phyloP scores from a whole-genome alignment of 1,140 invertebrate species.

The Choristoneura fumiferana region DNA sequence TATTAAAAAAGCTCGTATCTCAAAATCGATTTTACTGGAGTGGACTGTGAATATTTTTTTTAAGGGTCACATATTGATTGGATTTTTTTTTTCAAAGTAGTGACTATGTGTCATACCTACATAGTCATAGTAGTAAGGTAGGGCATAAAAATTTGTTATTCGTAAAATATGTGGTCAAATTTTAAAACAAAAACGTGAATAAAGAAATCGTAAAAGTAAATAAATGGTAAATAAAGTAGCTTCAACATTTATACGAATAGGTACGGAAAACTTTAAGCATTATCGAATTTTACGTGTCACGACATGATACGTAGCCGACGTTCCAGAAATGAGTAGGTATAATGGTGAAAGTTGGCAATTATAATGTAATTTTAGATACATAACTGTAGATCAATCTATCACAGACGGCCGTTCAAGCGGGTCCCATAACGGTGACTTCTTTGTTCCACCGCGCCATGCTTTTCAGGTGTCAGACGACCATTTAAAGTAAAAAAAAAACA shows the following conservation, averaged over 20 bases:
- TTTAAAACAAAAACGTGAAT: too few relatives aligned
- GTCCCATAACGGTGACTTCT: constrained; percentile 39
- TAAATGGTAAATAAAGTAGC: neutral
- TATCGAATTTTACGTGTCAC: neutral
- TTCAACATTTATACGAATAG: neutral
- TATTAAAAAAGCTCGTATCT: too few relatives aligned
- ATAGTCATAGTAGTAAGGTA: too few relatives aligned
- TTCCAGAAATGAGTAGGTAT: neutral
- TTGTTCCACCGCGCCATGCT: constrained; percentile 28
- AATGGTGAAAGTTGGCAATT: constrained; percentile 27
- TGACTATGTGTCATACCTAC: too few relatives aligned
- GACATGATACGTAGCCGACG: neutral
- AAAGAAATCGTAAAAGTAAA: too few relatives aligned
- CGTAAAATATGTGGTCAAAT: too few relatives aligned
- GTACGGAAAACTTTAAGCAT: neutral
- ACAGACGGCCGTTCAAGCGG: constrained; percentile 39
- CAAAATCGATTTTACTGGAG: too few relatives aligned
- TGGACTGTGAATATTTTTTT: too few relatives aligned
- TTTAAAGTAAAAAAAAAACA: neutral
- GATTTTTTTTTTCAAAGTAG: too few relatives aligned
- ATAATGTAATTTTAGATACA: constrained; percentile 29
- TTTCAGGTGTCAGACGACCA: neutral
- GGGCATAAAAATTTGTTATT: too few relatives aligned
- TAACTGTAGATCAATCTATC: constrained; percentile 42
- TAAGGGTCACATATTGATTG: too few relatives aligned